Evolutionary conservation across 2,113 vertebrate species (phyloP), one percentile per base, ranked within the genome.

Genomic region (Hippoglossus stenolepis): DNA sequence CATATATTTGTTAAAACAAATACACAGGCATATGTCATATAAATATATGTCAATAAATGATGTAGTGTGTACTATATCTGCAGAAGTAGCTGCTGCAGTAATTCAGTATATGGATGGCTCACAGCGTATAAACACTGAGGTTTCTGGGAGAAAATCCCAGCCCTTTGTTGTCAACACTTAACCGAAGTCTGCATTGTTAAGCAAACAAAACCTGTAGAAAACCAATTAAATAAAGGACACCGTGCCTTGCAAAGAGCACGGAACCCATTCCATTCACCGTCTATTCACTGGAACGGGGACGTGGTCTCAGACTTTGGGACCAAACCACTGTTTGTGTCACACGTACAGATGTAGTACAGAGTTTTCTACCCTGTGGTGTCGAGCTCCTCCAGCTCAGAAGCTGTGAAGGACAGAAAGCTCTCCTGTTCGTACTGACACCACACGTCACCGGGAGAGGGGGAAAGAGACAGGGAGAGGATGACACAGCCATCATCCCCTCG

Each of bases 21-120:
- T 31, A 31, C 31, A 31, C 31, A 31, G 31, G 31, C 31, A 31
- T 31, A 31, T 31, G 31, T 31, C 31, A 31, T 31, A 31, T 31
- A 5, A 31, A 31, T 31, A 31, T 31, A 45, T 84, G 73, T 84
- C 70, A 65, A 66, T 68, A 80, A 80, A 78, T 71, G 66, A 81
- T 78, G 74, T 3, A 15, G 40, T 69, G 53, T 64, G 71, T 79
- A 64, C 58, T 63, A 47, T 47, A 65, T 62, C 59, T 57, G 77
- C 67, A 73, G n/a, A n/a, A 43, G 40, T 43, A 3, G 40, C 40
- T 43, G 40, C 40, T 3, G 40, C 40, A 43, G 40, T 43, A 13
- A 43, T 13, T 43, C 12, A 38, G 73, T 2, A 58, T 70, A 75
- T 62, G 54, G 73, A 70, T 53, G 47, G 35, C 69, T 65, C 23